These are phyloP conservation scores for Actinostola sp. DNA, from an alignment of 92 coral and sea anemone genomes.

Conservation along the genomic window DNA sequence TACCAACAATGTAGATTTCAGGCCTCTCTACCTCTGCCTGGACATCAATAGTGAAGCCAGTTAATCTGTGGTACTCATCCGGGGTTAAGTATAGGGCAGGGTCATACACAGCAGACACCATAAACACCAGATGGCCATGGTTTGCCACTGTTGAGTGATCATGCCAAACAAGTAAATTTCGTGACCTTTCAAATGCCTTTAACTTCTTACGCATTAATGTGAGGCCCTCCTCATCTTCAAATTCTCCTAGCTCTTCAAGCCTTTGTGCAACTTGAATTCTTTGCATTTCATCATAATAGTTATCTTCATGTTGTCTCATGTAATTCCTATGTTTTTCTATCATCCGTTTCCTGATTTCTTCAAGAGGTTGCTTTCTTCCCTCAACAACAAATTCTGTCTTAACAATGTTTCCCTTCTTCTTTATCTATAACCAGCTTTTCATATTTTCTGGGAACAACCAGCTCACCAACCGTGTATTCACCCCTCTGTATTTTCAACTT, in stretches of 20 bases:
- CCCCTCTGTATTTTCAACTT: conserved; percentile 43
- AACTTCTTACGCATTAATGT: conserved; percentile 27
- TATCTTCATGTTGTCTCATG: conserved; percentile 29
- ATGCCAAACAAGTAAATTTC: conserved; percentile 54
- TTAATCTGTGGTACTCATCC: conserved; percentile 22
- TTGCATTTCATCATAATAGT: conserved; percentile 42
- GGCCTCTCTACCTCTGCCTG: conserved; percentile 18
- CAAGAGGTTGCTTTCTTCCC: conserved; percentile 34
- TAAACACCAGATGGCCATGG: too few relatives aligned
- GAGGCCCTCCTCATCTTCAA: conserved; percentile 43
- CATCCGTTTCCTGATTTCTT: conserved; percentile 39
- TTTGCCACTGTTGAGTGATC: conserved; percentile 55
- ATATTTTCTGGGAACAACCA: conserved; percentile 41
- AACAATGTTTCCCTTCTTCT: conserved; percentile 5
- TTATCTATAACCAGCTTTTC: conserved; percentile 37
- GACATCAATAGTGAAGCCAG: conserved; percentile 36
- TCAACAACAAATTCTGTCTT: conserved; percentile 33
- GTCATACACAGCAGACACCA: conserved; percentile 47
- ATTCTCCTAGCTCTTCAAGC: conserved; percentile 27
- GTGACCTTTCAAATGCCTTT: conserved; percentile 19
- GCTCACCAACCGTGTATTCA: conserved; percentile 50
- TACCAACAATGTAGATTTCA: too few relatives aligned
- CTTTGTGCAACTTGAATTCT: conserved; percentile 5
- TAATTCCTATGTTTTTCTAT: conserved; percentile 24
- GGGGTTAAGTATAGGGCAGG: conserved; percentile 33